Base-by-base conservation (phyloP, 2,113 vertebrate genomes). In the Corythaeola cristata region DNA sequence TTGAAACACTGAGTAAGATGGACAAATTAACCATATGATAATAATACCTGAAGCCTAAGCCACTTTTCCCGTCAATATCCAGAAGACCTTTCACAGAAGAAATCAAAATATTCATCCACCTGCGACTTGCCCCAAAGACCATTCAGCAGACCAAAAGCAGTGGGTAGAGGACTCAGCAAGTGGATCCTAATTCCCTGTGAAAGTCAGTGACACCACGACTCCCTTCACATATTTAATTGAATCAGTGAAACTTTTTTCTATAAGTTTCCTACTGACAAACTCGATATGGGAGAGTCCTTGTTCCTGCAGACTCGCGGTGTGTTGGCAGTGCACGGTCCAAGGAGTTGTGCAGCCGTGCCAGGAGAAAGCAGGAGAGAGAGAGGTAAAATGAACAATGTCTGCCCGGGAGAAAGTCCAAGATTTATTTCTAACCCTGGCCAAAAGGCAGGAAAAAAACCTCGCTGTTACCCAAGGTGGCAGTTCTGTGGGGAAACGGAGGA, bases 381-480 rank as follows among this genome's bases (percentile, higher is more conserved):
- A 86, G 73, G 50, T 68, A 49, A 89, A 77, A 67, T 10, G 89
- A 87, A 63, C 44, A 30, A 52, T 67, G 50, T 41, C 80, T 87
- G 52, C 76, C 52, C 55, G 86, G 83, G 41, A 89, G n/a, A 63
- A 81, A 72, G 37, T 28, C 83, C 88, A 84, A 64, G 47, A 49
- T 60, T 86, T 68, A 49, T 89, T 90, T 67, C 50, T 59, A 49
- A 47, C 44, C 68, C 60, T 52, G 68, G 68, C 52, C 49, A 59
- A 83, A 89, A 93, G 37, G 52, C 85, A 63, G 94, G 77, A 67
- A 64, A 89, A 78, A 87, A 85, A 27, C 45, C 45, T 66, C 2
- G 0, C 50, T 35, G 30, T 18, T 19, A 33, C 67, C 74, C 71
- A 13, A 20, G 28, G 2, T 37, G 81, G 39, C 66, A 75, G 53